Evolutionary conservation across 2,113 vertebrate genomes (phyloP), one percentile per base, ranked within the genome.

Genomic region (Mormoops blainvillei): DNA sequence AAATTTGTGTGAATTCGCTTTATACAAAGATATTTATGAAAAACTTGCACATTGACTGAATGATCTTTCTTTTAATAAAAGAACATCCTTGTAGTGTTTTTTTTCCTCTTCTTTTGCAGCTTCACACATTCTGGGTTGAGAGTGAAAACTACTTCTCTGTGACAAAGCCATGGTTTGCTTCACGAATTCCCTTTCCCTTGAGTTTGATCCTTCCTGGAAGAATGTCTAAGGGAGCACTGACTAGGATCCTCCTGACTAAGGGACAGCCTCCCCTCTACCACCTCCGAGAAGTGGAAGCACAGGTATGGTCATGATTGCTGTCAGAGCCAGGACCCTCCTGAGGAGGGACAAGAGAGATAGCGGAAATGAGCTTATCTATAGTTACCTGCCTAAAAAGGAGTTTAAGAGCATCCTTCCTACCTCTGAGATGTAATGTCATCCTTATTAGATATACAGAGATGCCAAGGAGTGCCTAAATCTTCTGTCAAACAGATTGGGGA

Each of bases 51-150:
- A 45, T 36, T 33, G 15, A 52, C 71, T 36, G 12, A 77, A 16
- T 28, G 16, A 36, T 65, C 19, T 89, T 84, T 89, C 26, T 91
- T 80, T 94, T 52, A 84, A 45, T 92, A 58, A 88, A 89, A 91
- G 87, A 91, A 93, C 5, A 82, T 87, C 18, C 22, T 63, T 91
- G 11, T 58, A 20, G 31, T 94, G 56, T 77, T 89, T 85, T 65
- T 33, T 84, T 5, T n/a, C n/a, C 96, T 63, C 95, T 87, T 12
- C 13, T 93, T 80, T 10, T 97, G 36, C 94, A 99, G 99, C 98
- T 99, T 96, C 99, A 99, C 97, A 99, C 99, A n/a, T 99, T 99
- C 98, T 99, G 99, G 99, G 99, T 99, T 93, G 99, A 99, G 77
- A 98, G 98, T 78, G 99, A 99, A 97, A 99, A 99, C 98, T 99